Percentiles rank a stretch among this genome's conserved stretches.
These are phyloP conservation scores for Channa maculata DNA, from an alignment of 2,113 vertebrate species.

Conservation along the genomic window DNA sequence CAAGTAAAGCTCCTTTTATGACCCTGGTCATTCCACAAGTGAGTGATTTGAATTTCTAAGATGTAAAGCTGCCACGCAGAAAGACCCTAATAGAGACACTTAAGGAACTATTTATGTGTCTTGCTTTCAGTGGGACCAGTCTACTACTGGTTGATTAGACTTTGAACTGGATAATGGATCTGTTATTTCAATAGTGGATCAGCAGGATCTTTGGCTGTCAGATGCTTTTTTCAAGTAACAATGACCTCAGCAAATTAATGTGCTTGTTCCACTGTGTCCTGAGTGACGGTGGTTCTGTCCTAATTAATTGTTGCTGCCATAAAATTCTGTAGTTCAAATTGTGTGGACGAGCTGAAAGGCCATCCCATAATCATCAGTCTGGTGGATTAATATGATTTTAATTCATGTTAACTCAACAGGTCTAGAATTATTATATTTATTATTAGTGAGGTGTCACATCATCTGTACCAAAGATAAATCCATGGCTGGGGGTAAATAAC, in stretches of 20 bases:
- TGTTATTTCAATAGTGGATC: background rate
- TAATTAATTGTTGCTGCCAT: background rate
- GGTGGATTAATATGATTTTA: background rate
- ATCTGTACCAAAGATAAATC: too few species aligned
- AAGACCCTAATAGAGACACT: background rate
- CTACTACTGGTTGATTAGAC: background rate
- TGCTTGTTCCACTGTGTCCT: background rate
- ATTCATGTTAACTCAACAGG: background rate
- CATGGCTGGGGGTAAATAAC: too few species aligned
- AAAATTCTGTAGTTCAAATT: background rate
- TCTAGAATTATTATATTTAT: background rate
- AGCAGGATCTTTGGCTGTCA: background rate
- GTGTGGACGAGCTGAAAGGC: background rate
- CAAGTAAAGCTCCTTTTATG: conserved; percentile 1
- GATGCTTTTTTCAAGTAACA: background rate
- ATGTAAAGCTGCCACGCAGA: conserved; percentile 15
- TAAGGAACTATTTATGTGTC: background rate
- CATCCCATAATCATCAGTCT: background rate
- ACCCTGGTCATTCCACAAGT: conserved; percentile 1
- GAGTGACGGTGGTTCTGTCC: background rate
- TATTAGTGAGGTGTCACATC: background rate
- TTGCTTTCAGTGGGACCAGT: background rate
- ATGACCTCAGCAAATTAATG: conserved; percentile 2
- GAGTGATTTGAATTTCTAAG: conserved; percentile 7
- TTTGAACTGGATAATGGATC: conserved; percentile 7